Evolutionary conservation across 2,888 invertebrate genomes (phyloP), one percentile per base, ranked within the genome.

Genomic region (Cartodere bifasciata): DNA sequence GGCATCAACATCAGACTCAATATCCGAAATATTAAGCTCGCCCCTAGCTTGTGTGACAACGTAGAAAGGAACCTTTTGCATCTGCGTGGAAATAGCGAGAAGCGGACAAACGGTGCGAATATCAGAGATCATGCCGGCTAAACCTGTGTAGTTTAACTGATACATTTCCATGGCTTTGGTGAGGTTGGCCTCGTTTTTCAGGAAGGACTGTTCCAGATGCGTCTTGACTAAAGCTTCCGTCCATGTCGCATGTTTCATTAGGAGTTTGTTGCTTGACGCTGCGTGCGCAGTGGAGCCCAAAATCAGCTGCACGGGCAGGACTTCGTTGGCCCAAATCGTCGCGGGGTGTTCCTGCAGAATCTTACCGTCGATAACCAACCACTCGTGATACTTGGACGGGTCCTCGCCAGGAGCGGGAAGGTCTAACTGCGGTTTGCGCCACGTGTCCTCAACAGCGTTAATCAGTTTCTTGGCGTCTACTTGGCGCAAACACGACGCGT

Each of bases 91-190:
- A 29, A 83, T 66, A 7, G 70, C 70, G 24, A 79, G 63, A 31
- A 87, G 56, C 2, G 88, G 87, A 48, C 87, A 88, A 26, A 83
- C 65, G 2, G 78, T 82, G 31, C 85, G 72, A 13, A 86, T 72
- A 42, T 84, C 79, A 1, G 84, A 78, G 14, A 85, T 76, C 68
- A 86, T 68, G 28, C 75, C 64, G 10, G 73, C 72, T 24, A 85
- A 58, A 15, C 80, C 81, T 34, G 66, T 63, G 35, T 66, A 75
- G 2, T 64, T 81, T 31, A 70, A 63, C 39, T 79, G 76, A 51
- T 83, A 82, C 38, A 71, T 65, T 16, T 60, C 54, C n/a, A 77
- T 66, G 9, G 73, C 70, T 38, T 73, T 67, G 2, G 70, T 66
- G 0, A 74, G 70, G 17, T 80, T 50, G 34, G 74, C 74, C 35